Evolutionary conservation across 2,113 vertebrate genomes (phyloP), one percentile per base, ranked within the genome.

Genomic region (Clupea harengus): DNA sequence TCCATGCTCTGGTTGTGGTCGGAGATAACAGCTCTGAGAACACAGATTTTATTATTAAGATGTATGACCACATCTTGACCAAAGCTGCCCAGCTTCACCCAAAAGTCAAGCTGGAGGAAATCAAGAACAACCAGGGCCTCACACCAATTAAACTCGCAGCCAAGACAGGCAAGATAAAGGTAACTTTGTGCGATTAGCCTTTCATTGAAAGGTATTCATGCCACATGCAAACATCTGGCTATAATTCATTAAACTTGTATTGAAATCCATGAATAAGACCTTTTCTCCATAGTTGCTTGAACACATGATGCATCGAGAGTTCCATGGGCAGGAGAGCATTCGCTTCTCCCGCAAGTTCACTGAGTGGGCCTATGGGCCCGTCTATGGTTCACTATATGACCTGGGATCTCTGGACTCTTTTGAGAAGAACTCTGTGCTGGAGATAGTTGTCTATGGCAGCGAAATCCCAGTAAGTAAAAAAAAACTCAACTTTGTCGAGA

Each of bases 321-420:
- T 99, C 85, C 93, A 96, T 0, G 95, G 97, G 13, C 92, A 93
- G 0, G 91, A 96, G 85, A 96, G 94, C 86, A 96, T 96, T 83
- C 97, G 99, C 86, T 92, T 99, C 90, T 99, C 98, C 22, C 95
- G 97, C 52, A 99, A 99, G 93, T 99, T 99, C 93, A 99, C 97
- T 0, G 98, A 99, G 92, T 99, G 98, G 98, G 97, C 96, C 28
- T 99, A 99, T 0, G 98, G 98, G 67, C 98, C 98, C 0, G 96
- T 99, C 84, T 96, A 96, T 86, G 96, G 96, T 22, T 99, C 97
- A 0, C 95, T 99, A 32, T 99, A 98, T 0, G 98, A 99, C 92
- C 93, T 99, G 82, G 95, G 94, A 85, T 96, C 96, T 13, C 86
- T 99, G 15, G 98, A 99, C 91, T 97, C 97, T 0, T 95, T 93